Percentiles rank a stretch among this genome's conserved stretches.
phyloP scores from a whole-genome alignment of 2,888 invertebrate genomes.

The Quadriops clusia region DNA sequence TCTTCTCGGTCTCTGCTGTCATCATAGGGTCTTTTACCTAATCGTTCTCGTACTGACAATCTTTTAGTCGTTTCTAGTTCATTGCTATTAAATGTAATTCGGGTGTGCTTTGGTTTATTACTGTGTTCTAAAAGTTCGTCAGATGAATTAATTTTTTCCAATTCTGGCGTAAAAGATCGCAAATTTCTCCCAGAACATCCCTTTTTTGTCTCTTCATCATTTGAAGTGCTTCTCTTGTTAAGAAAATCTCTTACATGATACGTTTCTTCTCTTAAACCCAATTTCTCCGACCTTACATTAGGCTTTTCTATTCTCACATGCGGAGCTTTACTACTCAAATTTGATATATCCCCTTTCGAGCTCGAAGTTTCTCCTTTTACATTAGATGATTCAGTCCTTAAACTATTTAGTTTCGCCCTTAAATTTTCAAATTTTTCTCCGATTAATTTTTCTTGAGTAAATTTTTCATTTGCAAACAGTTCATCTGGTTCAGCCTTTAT shows the following conservation, averaged over 20 bases:
- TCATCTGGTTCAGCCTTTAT: constrained; percentile 47
- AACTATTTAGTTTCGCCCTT: not conserved
- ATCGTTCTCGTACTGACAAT: constrained; percentile 38
- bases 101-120: constrained; percentile 16
- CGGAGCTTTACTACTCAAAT: no score
- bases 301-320: no score
- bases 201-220: no score
- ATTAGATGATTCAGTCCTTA: no score
- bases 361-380: no score
- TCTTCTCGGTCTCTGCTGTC: constrained; percentile 18
- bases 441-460: constrained; percentile 8
- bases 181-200: no score
- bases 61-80: constrained; percentile 21
- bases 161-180: no score
- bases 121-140: no score
- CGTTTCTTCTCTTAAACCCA: no score
- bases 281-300: no score
- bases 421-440: constrained; percentile 7
- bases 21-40: constrained; percentile 32
- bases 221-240: constrained; percentile 3
- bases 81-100: constrained; percentile 22
- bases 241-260: constrained; percentile 1
- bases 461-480: constrained; percentile 20
- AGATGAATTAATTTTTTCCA: no score
- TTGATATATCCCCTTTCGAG: no score